phyloP scores from a whole-genome alignment of 1,140 invertebrate species.

The Micrasema longulum region DNA sequence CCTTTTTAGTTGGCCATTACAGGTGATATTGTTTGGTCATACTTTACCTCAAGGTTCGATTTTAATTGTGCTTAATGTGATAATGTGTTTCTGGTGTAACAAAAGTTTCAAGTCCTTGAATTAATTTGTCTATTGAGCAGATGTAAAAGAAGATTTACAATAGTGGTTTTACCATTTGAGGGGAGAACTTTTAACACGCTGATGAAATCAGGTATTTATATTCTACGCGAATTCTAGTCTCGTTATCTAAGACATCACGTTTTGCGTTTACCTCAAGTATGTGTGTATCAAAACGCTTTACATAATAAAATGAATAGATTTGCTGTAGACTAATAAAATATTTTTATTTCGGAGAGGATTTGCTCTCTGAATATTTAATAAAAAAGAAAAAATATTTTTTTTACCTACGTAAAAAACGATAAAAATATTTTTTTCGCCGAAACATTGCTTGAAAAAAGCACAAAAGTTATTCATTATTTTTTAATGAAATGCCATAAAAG shows the following conservation, averaged over 20 bases:
- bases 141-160: conserved; percentile 30
- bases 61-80: conserved; percentile 34
- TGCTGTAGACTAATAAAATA: too few relatives aligned
- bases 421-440: too few relatives aligned
- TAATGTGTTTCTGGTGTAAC: conserved; percentile 46
- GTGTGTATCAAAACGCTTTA: neutral
- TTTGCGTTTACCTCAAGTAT: neutral
- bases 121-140: conserved; percentile 25
- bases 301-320: conserved; percentile 1
- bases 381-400: too few relatives aligned
- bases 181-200: neutral
- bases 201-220: conserved; percentile 43
- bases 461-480: too few relatives aligned
- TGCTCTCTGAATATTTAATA: too few relatives aligned
- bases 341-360: too few relatives aligned
- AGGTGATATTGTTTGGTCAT: conserved; percentile 43
- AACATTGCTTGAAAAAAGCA: too few relatives aligned
- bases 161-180: conserved; percentile 11
- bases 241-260: conserved; percentile 1
- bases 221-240: conserved; percentile 1
- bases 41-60: conserved; percentile 14
- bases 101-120: conserved; percentile 41
- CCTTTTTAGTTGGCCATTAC: conserved; percentile 46
- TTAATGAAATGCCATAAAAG: too few relatives aligned
- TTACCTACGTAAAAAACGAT: too few relatives aligned